Conservation (phyloP, 2,888 invertebrate genomes). For the Trachelus stipa region DNA sequence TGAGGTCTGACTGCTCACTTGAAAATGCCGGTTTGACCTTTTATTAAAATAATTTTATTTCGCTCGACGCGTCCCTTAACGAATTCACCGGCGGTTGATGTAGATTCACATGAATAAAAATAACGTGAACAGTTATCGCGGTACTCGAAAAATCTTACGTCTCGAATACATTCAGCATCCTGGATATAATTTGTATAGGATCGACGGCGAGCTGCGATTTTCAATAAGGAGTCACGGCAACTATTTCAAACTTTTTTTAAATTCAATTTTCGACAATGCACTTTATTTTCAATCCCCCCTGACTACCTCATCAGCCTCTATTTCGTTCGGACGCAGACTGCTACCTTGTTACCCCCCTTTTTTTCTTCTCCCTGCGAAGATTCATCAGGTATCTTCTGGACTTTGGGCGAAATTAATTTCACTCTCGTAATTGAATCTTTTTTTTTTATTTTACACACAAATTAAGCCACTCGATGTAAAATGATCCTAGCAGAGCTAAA, state of each 20-base stretch:
- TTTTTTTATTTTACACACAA: too few relatives aligned
- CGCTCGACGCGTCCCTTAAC: too few relatives aligned
- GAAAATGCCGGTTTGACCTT: not conserved
- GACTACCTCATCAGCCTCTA: accelerated
- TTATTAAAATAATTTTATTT: not conserved
- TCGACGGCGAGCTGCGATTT: too few relatives aligned
- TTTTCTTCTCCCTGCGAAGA: not conserved
- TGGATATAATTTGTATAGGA: too few relatives aligned
- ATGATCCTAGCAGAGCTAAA: too few relatives aligned
- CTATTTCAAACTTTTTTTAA: too few relatives aligned
- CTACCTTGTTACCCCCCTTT: too few relatives aligned
- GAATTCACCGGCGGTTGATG: not conserved
- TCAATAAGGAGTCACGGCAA: too few relatives aligned
- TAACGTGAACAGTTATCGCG: too few relatives aligned
- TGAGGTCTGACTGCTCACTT: not conserved
- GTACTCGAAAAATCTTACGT: too few relatives aligned
- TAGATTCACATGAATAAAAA: not conserved
- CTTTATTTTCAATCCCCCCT: not conserved
- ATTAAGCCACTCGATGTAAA: not conserved
- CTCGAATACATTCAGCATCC: too few relatives aligned
- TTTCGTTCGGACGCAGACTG: not conserved
- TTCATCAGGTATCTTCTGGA: not conserved
- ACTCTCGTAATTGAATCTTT: not conserved
- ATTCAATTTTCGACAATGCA: not conserved
- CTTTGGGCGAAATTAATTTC: not conserved